Base-by-base conservation (phyloP, 2,888 invertebrate species). In the Aphidius colemani region DNA sequence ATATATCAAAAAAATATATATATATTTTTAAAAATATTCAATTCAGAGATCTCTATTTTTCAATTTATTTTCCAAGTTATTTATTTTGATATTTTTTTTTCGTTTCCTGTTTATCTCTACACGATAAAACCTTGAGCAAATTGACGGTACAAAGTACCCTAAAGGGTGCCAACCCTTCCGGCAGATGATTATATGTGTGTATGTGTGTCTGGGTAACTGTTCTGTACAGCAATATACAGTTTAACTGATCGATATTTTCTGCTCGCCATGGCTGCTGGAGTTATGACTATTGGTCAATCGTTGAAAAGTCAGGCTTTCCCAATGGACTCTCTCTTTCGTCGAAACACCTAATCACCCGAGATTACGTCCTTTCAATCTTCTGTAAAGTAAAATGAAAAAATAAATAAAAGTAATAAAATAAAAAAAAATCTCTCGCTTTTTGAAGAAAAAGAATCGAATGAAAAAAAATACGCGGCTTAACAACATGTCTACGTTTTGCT, bases 401-500 rank as follows among this genome's bases (percentile, higher is more conserved):
- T 3, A n/a, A 30, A 39, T 40, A 11, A 40, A 30, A 51, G 3
- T n/a, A 13, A 7, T 10, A 51, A n/a, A 30, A 30, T 1, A 4
- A 11, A 45, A 7, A 9, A 46, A 1, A 40, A 39, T 18, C 13
- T 18, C 13, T 18, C 2, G 1, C 13, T 18, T 18, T 18, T 40
- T 40, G 13, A 41, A 41, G 40, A 51, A 51, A 51, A 51, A 50
- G 18, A 59, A 46, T 11, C 50, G 5, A 41, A 41, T n/a, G 46
- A 39, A 51, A 45, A 59, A 46, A 68, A 64, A 68, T 69, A 66
- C 71, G 69, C 64, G 68, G 71, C 72, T 73, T 72, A 71, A 71
- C 67, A 73, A 71, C 73, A 68, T 69, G 72, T 72, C 74, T 74
- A 70, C 70, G 71, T 66, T 55, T 57, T 71, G 66, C 66, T 63